phyloP scores from a whole-genome alignment of 1,140 invertebrate species.

The Drosophila subpulchrella region DNA sequence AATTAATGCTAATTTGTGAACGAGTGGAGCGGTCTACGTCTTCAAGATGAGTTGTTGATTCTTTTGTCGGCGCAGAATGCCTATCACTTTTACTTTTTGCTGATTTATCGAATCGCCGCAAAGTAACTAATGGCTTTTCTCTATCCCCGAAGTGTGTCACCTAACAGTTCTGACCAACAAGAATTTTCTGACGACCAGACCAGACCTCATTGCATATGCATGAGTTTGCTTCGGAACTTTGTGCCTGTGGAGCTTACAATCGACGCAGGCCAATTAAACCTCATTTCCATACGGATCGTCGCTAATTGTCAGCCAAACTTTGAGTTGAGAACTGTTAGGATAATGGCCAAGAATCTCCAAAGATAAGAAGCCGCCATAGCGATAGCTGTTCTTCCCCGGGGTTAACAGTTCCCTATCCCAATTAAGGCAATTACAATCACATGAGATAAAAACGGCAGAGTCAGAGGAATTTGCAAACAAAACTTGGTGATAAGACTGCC shows the following conservation, averaged over 20 bases:
- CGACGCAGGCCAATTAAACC: conserved; percentile 42
- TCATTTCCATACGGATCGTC: conserved; percentile 27
- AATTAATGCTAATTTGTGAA: conserved; percentile 47
- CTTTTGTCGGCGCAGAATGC: conserved; percentile 33
- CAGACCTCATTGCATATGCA: conserved; percentile 54
- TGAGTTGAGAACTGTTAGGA: conserved; percentile 35
- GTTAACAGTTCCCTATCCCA: conserved; percentile 19
- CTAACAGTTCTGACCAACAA: conserved; percentile 49
- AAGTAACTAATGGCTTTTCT: conserved; percentile 31
- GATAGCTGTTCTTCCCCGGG: conserved; percentile 28
- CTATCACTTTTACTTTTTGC: conserved; percentile 58
- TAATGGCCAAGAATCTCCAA: conserved; percentile 26
- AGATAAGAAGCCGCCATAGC: conserved; percentile 29
- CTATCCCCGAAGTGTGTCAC: conserved; percentile 41
- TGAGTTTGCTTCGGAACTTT: conserved; percentile 21
- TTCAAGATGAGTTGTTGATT: conserved; percentile 44
- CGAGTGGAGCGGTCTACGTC: conserved; percentile 13
- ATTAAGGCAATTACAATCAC: conserved; percentile 8
- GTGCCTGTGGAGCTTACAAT: conserved; percentile 5
- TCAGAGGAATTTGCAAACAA: conserved; percentile 43
- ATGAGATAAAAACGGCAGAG: conserved; percentile 8
- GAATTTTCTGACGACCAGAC: conserved; percentile 27
- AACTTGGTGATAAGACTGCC: conserved; percentile 9
- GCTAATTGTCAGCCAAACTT: conserved; percentile 39
- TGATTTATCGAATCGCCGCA: conserved; percentile 46